Conservation (phyloP, 2,113 vertebrate genomes). For the Psephotus haematonotus region DNA sequence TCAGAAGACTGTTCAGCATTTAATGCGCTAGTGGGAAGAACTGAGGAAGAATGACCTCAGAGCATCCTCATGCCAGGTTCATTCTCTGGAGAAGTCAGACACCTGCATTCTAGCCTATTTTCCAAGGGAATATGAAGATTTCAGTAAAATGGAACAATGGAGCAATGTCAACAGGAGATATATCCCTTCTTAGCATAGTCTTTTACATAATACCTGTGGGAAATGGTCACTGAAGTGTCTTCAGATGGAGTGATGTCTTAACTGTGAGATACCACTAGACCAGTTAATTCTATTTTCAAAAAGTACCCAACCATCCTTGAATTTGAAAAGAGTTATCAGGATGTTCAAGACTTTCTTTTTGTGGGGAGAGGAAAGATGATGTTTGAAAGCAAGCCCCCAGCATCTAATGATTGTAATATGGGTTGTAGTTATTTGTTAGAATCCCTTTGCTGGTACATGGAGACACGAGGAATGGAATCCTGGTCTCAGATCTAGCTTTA, state of each 20-base stretch:
- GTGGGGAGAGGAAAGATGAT: not conserved
- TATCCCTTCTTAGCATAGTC: not conserved
- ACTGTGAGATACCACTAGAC: not conserved
- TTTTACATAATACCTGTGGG: not conserved
- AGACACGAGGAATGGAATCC: not conserved
- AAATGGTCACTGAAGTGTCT: not conserved
- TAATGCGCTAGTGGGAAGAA: not conserved
- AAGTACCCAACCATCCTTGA: not conserved
- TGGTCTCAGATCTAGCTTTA: not conserved
- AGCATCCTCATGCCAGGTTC: not conserved
- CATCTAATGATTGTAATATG: not conserved
- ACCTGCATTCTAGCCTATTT: not conserved
- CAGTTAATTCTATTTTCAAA: not conserved
- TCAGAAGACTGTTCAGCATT: constrained; percentile 6
- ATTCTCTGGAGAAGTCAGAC: not conserved
- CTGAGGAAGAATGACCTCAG: not conserved
- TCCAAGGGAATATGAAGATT: not conserved
- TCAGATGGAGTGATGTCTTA: not conserved
- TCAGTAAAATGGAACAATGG: constrained; percentile 33
- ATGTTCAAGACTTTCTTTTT: not conserved
- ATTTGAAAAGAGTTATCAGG: not conserved
- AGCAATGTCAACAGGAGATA: not conserved
- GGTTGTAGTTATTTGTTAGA: not conserved
- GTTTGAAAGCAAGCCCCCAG: not conserved
- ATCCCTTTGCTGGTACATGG: accelerated